Evolutionary conservation across 2,113 vertebrate genomes (phyloP).

Genomic region (Smithornis capensis): DNA sequence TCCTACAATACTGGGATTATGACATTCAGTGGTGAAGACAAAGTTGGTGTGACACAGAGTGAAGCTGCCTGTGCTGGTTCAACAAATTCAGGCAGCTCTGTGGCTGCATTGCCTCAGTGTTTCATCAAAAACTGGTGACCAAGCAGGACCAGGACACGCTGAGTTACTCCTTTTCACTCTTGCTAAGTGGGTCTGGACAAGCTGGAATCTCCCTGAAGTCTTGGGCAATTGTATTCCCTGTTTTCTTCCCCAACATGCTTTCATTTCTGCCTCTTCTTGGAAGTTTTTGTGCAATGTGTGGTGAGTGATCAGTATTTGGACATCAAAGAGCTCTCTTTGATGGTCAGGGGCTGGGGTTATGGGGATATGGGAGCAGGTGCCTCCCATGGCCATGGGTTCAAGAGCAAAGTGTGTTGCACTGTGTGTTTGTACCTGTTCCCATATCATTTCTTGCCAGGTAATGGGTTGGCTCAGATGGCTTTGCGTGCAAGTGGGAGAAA

Average conservation of each 20-base stretch:
- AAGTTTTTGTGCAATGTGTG: neutral
- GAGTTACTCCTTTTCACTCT: neutral
- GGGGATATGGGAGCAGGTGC: neutral
- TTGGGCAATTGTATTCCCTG: neutral
- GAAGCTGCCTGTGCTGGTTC: neutral
- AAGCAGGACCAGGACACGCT: neutral
- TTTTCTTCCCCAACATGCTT: neutral
- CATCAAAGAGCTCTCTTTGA: neutral
- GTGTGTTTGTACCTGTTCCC: neutral
- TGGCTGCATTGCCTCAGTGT: neutral
- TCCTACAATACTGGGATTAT: neutral
- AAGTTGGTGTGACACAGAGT: neutral
- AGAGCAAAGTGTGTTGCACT: accelerated
- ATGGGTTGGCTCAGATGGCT: neutral
- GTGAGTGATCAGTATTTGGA: neutral
- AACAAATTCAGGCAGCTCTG: neutral
- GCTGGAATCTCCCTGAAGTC: neutral
- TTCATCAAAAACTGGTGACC: neutral
- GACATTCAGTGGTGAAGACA: accelerated
- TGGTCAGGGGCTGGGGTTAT: neutral
- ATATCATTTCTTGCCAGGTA: accelerated
- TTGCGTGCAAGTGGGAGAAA: neutral
- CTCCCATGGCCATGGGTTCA: neutral
- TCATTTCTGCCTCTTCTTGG: neutral
- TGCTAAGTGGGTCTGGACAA: neutral